phyloP scores from a whole-genome alignment of 1,140 invertebrate genomes.

The Lithobius niger region DNA sequence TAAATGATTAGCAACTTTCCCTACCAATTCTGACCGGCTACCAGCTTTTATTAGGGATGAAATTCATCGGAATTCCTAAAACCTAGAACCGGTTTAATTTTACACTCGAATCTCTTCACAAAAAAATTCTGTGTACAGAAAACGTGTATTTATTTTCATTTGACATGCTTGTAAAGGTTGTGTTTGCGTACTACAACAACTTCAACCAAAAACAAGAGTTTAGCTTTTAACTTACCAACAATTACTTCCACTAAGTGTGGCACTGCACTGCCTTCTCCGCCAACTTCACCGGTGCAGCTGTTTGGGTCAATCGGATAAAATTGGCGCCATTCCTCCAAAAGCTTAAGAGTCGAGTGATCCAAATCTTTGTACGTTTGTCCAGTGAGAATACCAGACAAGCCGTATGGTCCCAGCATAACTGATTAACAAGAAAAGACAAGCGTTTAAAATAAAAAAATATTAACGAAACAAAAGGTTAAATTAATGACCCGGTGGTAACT shows the following conservation, averaged over 20 bases:
- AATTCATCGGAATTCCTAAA: too few species aligned
- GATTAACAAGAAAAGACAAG: slow-evolving; percentile 21
- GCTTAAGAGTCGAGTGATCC: slow-evolving; percentile 55
- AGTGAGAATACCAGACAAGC: slow-evolving; percentile 76
- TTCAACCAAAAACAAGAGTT: too few species aligned
- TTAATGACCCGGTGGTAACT: too few species aligned
- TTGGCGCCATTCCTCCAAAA: slow-evolving; percentile 84
- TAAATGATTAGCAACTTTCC: too few species aligned
- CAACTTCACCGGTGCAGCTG: slow-evolving; percentile 14
- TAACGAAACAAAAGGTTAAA: background rate
- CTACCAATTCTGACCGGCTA: too few species aligned
- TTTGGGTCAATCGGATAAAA: slow-evolving; percentile 66
- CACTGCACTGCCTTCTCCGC: slow-evolving; percentile 30
- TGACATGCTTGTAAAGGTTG: too few species aligned
- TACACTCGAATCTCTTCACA: too few species aligned
- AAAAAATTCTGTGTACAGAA: too few species aligned
- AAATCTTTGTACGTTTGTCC: slow-evolving; percentile 62
- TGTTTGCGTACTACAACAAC: too few species aligned
- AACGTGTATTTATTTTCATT: too few species aligned
- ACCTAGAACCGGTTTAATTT: too few species aligned
- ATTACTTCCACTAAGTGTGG: slow-evolving; percentile 55
- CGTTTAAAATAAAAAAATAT: background rate
- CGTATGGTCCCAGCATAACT: slow-evolving; percentile 91
- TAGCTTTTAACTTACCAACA: slow-evolving; percentile 45
- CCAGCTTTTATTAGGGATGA: too few species aligned